Base-by-base conservation (phyloP, 2,797 vertebrate genomes). In the Pitangus sulphuratus region DNA sequence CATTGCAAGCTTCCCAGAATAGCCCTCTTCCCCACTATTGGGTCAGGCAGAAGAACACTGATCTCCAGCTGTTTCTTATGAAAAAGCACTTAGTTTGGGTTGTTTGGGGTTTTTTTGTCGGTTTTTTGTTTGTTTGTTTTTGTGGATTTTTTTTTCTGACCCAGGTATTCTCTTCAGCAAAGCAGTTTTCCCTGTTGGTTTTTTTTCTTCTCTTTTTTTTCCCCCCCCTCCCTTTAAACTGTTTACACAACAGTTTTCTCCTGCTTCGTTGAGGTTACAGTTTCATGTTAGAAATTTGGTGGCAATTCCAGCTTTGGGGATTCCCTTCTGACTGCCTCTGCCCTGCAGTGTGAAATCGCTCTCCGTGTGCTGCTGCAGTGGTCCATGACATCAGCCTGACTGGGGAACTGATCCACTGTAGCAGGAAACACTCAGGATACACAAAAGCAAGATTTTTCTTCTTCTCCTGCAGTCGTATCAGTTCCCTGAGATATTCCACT, bases 291-390 rank as follows among this genome's bases (percentile, higher is more conserved):
- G 57, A 44, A 72, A 75, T n/a, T 26, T 18, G 0, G 47, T 58
- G 84, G 58, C 47, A 69, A 31, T 11, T 75, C 21, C n/a, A 78
- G 47, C 28, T 76, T 54, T 3, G 8, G 57, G 25, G 45, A 75
- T 71, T 75, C 53, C 65, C 71, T 75, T n/a, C 44, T 1, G 1
- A 8, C 31, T 7, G 15, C 30, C 39, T 64, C 48, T 70, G 76
- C 37, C 85, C 77, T 8, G 40, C 50, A 14, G 9, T 0, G 12
- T 18, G 56, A 3, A 8, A 64, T 35, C 18, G 64, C 37, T 33
- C 39, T 62, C 33, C 0, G 0, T 1, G 22, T 8, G 90, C 75
- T 72, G 62, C 75, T 24, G 61, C 66, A 30, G 31, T 1, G 8
- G 15, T 13, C 71, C 14, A 1, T 8, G 39, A 19, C 76, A 78